phyloP scores from a whole-genome alignment of 1,140 invertebrate genomes.

The Cydia pomonella region DNA sequence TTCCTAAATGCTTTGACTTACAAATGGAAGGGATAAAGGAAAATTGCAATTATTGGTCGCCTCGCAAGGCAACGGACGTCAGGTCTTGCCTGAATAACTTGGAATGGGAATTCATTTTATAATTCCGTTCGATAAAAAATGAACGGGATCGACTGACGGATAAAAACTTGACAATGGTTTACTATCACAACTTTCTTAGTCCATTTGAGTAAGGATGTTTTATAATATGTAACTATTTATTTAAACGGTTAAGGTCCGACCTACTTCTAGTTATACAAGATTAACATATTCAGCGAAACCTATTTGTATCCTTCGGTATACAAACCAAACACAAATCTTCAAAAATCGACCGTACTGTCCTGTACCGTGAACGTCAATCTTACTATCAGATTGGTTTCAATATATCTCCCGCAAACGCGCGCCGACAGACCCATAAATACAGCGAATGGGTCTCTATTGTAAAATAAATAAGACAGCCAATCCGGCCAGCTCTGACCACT shows the following conservation, averaged over 20 bases:
- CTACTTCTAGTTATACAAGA: too few relatives aligned
- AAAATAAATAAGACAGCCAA: conserved; percentile 54
- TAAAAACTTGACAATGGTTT: too few relatives aligned
- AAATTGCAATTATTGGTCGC: conserved; percentile 12
- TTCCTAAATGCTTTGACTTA: conserved; percentile 11
- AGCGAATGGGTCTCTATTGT: conserved; percentile 44
- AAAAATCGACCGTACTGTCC: neutral
- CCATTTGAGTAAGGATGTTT: neutral
- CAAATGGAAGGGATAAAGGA: neutral
- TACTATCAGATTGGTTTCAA: conserved; percentile 33
- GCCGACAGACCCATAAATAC: conserved; percentile 43
- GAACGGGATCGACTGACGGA: neutral
- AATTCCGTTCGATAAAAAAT: conserved; percentile 2
- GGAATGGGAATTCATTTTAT: conserved; percentile 14
- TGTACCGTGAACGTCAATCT: conserved; percentile 16
- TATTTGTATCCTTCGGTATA: neutral
- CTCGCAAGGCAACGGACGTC: neutral
- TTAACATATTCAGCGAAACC: neutral
- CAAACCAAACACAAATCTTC: neutral
- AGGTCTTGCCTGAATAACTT: neutral
- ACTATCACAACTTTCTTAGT: too few relatives aligned
- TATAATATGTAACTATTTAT: neutral
- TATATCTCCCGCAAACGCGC: conserved; percentile 26
- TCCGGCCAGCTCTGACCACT: neutral
- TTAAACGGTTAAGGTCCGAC: neutral